phyloP scores from a whole-genome alignment of 2,797 vertebrate species.

The Muraenolepis orangiensis region DNA sequence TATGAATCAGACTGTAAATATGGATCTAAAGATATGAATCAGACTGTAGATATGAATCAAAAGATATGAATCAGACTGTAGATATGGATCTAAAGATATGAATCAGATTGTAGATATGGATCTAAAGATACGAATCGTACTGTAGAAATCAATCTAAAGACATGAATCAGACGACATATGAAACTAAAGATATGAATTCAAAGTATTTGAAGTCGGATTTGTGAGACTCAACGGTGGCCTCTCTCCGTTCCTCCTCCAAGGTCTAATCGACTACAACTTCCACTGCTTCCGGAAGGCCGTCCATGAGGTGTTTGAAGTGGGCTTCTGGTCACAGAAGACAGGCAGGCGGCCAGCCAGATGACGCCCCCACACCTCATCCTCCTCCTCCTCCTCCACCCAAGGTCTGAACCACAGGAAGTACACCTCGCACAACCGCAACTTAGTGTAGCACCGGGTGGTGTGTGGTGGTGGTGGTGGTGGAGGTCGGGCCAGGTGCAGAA shows the following conservation, averaged over 20 bases:
- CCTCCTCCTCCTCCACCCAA: slow-evolving; percentile 1
- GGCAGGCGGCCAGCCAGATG: slow-evolving; percentile 71
- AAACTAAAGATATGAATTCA: too few species aligned
- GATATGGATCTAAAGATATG: too few species aligned
- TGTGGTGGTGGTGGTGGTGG: too few species aligned
- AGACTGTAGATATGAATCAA: too few species aligned
- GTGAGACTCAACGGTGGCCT: background rate
- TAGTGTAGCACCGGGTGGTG: slow-evolving; percentile 57
- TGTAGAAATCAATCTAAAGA: too few species aligned
- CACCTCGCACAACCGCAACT: slow-evolving; percentile 80
- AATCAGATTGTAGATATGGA: too few species aligned
- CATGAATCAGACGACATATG: too few species aligned
- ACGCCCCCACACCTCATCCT: slow-evolving; percentile 55
- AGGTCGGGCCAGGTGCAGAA: background rate
- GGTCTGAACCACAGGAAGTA: slow-evolving; percentile 62
- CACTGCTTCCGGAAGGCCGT: slow-evolving; percentile 96
- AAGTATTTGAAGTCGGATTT: too few species aligned
- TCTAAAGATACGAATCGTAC: too few species aligned
- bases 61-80: too few species aligned
- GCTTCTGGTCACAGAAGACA: slow-evolving; percentile 70
- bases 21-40: too few species aligned
- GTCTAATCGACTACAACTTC: slow-evolving; percentile 96
- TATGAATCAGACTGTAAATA: too few species aligned
- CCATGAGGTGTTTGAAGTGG: slow-evolving; percentile 92
- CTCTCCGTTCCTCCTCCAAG: slow-evolving; percentile 60